Conservation (phyloP, 2,797 vertebrate genomes). For the Lophura swinhoii region DNA sequence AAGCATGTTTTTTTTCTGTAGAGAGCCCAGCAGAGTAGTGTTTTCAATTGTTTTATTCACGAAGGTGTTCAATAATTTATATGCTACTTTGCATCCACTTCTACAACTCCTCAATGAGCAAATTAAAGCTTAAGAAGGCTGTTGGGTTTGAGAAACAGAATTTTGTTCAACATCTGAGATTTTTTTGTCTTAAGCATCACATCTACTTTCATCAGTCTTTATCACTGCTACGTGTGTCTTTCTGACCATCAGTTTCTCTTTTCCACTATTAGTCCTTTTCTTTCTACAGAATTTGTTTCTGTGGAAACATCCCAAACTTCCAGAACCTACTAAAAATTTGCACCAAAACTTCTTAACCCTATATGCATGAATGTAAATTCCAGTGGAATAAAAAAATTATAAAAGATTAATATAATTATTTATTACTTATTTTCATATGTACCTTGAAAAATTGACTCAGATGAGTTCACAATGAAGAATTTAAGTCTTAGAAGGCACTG, state of each 20-base stretch:
- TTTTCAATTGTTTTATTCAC: conserved; percentile 12
- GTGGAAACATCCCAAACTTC: background rate
- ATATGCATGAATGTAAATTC: background rate
- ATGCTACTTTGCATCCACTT: background rate
- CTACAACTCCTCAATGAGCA: background rate
- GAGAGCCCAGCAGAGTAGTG: background rate
- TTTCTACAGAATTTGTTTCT: background rate
- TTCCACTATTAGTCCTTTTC: background rate
- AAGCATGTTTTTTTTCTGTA: background rate
- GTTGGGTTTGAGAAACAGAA: background rate
- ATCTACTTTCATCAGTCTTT: background rate
- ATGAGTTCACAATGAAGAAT: conserved; percentile 47
- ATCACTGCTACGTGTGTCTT: background rate
- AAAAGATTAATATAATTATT: background rate
- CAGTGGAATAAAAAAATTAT: background rate
- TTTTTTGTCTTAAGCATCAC: background rate
- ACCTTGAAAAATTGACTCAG: conserved; percentile 43
- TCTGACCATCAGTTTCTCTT: background rate
- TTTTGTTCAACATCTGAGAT: background rate
- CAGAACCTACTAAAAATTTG: background rate
- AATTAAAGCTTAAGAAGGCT: background rate
- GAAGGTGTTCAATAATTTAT: conserved; percentile 32
- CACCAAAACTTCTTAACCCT: background rate
- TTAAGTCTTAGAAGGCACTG: conserved; percentile 25
- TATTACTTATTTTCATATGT: conserved; percentile 5